Evolutionary conservation across 2,888 invertebrate genomes (phyloP).

Genomic region (Amphipoea oculea): DNA sequence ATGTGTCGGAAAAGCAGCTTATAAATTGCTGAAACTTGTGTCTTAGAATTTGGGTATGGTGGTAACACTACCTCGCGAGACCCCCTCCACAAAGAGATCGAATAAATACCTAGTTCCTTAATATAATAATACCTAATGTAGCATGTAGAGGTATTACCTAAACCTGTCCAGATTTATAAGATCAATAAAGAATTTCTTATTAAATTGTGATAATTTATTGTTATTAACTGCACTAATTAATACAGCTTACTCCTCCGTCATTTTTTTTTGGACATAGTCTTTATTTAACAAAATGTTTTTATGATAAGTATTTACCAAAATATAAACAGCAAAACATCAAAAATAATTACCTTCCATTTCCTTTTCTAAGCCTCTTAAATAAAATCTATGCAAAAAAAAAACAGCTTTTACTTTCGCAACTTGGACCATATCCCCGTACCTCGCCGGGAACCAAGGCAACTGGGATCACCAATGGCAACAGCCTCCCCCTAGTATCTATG

Average conservation of each 20-base stretch:
- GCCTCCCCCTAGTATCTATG: constrained; percentile 80
- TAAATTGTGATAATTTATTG: background rate
- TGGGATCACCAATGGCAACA: constrained; percentile 85
- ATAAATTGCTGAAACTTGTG: no score
- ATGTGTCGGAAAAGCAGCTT: no score
- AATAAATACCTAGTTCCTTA: background rate
- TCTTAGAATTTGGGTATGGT: no score
- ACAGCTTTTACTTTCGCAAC: constrained; percentile 41
- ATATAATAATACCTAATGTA: background rate
- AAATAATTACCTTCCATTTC: constrained; percentile 12
- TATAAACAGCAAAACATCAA: constrained; percentile 11
- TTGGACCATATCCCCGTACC: constrained; percentile 66
- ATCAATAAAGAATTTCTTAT: background rate
- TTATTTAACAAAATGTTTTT: background rate
- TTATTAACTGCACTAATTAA: background rate
- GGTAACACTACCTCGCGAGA: background rate
- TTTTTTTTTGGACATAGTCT: background rate
- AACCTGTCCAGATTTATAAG: background rate
- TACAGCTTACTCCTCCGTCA: background rate
- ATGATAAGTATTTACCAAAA: background rate
- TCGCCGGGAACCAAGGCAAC: constrained; percentile 81
- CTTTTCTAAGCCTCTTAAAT: constrained; percentile 32
- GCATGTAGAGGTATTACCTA: no score
- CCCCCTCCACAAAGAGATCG: background rate
- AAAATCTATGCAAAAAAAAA: constrained; percentile 26